These are phyloP conservation scores for Isaurus tuberculatus DNA, from an alignment of 92 coral and sea anemone genomes.

Conservation along the genomic window DNA sequence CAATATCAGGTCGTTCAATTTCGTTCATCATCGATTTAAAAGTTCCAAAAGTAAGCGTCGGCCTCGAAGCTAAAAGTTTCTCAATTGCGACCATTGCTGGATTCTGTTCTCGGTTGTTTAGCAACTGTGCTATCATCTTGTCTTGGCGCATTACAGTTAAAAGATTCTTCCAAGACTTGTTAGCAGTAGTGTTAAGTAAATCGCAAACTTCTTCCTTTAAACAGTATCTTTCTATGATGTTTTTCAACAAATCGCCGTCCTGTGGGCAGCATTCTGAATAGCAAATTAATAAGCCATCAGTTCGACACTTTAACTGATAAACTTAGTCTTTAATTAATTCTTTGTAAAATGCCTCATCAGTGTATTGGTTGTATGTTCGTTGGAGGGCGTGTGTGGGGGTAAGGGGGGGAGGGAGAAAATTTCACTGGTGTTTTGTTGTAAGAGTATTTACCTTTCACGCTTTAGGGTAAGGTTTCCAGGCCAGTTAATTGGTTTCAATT, in stretches of 20 bases:
- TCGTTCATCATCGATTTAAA: conserved; percentile 35
- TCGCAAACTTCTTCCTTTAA: conserved; percentile 12
- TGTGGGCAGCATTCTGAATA: conserved; percentile 16
- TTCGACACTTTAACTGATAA: not conserved
- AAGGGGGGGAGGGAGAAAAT: no score
- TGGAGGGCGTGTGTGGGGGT: no score
- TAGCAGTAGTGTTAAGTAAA: conserved; percentile 20
- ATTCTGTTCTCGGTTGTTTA: not conserved
- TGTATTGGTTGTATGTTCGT: no score
- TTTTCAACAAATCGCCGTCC: conserved; percentile 7
- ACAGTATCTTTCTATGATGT: conserved; percentile 2
- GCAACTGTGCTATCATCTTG: conserved; percentile 19
- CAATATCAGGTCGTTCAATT: conserved; percentile 28
- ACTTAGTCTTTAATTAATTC: no score
- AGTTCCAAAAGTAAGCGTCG: conserved; percentile 13
- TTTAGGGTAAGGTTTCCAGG: no score
- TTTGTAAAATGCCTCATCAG: no score
- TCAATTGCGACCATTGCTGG: conserved; percentile 8
- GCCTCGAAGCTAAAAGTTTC: conserved; percentile 6
- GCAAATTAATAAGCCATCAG: not conserved
- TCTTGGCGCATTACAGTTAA: conserved; percentile 44
- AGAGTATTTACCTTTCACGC: no score
- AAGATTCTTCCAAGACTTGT: conserved; percentile 36
- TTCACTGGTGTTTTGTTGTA: no score
- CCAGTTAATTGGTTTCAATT: no score